phyloP scores from a whole-genome alignment of 2,113 vertebrate genomes.

The Megaceryle maxima region DNA sequence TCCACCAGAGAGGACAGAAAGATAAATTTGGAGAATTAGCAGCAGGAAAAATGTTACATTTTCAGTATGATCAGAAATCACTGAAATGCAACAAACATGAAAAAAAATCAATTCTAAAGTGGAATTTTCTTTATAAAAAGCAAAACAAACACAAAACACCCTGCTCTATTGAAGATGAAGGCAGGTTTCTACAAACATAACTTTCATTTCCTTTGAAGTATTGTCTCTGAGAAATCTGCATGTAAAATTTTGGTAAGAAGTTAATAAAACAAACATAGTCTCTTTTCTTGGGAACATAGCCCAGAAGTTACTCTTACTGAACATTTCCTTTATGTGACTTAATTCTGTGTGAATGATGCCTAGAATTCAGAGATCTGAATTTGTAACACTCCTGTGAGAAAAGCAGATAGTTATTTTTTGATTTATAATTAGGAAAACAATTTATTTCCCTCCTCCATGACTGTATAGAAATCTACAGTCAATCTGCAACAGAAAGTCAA shows the following conservation, averaged over 20 bases:
- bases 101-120: not conserved
- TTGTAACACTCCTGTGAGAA: not conserved
- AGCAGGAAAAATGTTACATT: not conserved
- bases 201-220: not conserved
- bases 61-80: not conserved
- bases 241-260: not conserved
- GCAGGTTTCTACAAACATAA: not conserved
- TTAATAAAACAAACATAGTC: not conserved
- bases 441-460: fast-evolving
- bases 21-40: not conserved
- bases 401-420: not conserved
- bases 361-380: not conserved
- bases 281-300: not conserved
- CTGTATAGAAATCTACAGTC: not conserved
- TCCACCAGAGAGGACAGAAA: not conserved
- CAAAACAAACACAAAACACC: not conserved
- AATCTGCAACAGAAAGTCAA: not conserved
- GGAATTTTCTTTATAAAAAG: not conserved
- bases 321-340: not conserved
- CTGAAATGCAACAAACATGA: not conserved
- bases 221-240: not conserved
- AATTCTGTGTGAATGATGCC: not conserved
- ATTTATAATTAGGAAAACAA: not conserved
- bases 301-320: not conserved
- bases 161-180: not conserved